Base-by-base conservation (phyloP, 2,797 vertebrate species). In the Sebastiscus albofasciatus region DNA sequence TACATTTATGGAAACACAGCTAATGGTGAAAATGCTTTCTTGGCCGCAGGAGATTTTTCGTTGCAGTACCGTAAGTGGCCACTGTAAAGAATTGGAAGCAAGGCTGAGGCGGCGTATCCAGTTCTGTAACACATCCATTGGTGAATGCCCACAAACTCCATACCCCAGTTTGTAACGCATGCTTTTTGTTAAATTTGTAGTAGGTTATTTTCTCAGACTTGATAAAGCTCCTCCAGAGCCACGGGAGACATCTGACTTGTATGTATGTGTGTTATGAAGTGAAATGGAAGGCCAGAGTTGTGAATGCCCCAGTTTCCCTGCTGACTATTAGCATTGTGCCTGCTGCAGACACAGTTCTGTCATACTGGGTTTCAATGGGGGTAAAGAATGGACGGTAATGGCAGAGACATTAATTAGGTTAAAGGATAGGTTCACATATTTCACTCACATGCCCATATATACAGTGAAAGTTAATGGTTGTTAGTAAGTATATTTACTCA, bases 281-380 rank as follows among this genome's bases (percentile, higher is more conserved):
- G 72, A 82, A 78, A 76, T 6, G 55, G 65, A 76, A 12, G 67
- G 33, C 5, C 0, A 1, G 26, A 9, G 65, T 69, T 80, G 4
- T 67, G 14, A 78, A 76, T 59, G 52, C 42, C 83, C 79, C 79
- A 79, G 69, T 52, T 73, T 87, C 18, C 83, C 82, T 74, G 56
- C 52, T 73, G 54, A 27, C 26, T 60, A 16, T 54, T 18, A 59
- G n/a, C 61, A n/a, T 1, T 20, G 8, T 62, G 42, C 1, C 36
- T 34, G 61, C 62, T 0, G 0, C 39, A 33, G 72, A 60, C 14
- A 3, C 42, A 79, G 39, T 11, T 64, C 60, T 73, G 79, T 71
- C 80, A 77, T 2, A 81, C 66, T 71, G 72, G 75, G 60, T 68
- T 62, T 59, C 18, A 52, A n/a, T 1, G 0, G 26, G 33, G 33